Evolutionary conservation across 2,888 invertebrate species (phyloP).

Genomic region (Octonoba sinensis): DNA sequence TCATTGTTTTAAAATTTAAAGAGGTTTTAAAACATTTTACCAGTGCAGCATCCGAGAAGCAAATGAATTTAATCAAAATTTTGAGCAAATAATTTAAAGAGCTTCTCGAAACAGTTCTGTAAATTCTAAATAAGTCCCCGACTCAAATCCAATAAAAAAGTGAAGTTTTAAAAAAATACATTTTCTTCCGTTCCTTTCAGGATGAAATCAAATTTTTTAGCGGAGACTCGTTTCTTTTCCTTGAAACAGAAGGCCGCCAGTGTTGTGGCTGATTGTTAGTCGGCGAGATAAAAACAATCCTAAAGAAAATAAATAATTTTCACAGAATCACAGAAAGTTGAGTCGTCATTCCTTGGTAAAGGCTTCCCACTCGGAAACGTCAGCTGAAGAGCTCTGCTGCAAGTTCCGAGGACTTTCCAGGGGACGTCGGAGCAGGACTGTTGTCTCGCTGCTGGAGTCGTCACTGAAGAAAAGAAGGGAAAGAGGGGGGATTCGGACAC

Average conservation of each 20-base stretch:
- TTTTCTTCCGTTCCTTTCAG: conserved; percentile 3
- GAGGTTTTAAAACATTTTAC: conserved; percentile 24
- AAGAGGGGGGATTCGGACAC: conserved; percentile 11
- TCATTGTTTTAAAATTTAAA: conserved; percentile 14
- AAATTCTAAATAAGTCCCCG: conserved; percentile 6
- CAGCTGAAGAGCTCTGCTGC: conserved; percentile 56
- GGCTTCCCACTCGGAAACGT: conserved; percentile 56
- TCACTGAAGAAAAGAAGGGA: conserved; percentile 38
- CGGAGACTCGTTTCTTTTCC: neutral
- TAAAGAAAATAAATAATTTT: conserved; percentile 31
- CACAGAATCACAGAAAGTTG: conserved; percentile 26
- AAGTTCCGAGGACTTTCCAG: conserved; percentile 22
- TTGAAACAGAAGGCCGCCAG: conserved; percentile 35
- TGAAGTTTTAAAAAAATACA: conserved; percentile 49
- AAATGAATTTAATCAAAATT: conserved; percentile 28
- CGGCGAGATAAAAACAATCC: conserved; percentile 30
- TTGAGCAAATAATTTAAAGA: conserved; percentile 40
- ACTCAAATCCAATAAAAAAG: conserved; percentile 38
- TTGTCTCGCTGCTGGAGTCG: conserved; percentile 60
- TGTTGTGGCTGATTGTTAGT: conserved; percentile 41
- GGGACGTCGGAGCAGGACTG: conserved; percentile 38
- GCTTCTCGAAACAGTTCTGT: conserved; percentile 8
- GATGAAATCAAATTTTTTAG: conserved; percentile 15
- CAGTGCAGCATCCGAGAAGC: conserved; percentile 28
- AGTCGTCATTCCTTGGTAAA: conserved; percentile 43